phyloP scores from a whole-genome alignment of 2,888 invertebrate genomes.

The Autographa gamma region DNA sequence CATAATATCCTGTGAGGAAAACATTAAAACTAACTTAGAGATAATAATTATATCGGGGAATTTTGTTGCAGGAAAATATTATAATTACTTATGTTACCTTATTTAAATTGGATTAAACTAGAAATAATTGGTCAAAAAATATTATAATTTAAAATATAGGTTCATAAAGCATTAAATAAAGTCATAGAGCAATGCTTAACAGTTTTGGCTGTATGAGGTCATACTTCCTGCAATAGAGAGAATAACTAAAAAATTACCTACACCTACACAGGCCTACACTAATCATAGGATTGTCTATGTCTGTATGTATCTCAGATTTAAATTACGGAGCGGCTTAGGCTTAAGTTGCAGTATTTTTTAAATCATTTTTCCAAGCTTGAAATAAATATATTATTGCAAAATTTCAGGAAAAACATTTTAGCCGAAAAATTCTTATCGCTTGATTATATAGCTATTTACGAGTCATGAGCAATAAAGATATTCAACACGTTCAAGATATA shows the following conservation, averaged over 20 bases:
- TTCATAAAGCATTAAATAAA: neutral
- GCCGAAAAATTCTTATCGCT: neutral
- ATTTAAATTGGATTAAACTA: too few species aligned
- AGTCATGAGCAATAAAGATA: neutral
- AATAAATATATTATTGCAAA: neutral
- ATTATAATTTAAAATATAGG: neutral
- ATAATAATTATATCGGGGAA: neutral
- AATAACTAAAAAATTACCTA: slow-evolving; percentile 28
- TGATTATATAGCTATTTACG: neutral
- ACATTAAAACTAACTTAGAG: neutral
- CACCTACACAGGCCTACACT: slow-evolving; percentile 39
- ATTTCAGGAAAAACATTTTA: neutral
- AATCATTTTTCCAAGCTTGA: neutral
- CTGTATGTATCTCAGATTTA: neutral
- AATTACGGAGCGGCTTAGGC: neutral
- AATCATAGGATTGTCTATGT: slow-evolving; percentile 16
- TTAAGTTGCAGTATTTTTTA: neutral
- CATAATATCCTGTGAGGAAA: neutral
- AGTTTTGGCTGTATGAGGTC: slow-evolving; percentile 48
- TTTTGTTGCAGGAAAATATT: neutral
- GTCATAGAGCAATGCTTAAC: slow-evolving; percentile 15
- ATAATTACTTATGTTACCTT: too few species aligned
- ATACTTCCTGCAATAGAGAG: slow-evolving; percentile 47
- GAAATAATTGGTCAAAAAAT: neutral
- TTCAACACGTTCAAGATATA: neutral